These are phyloP conservation scores for Plusia festucae DNA, from an alignment of 2,888 invertebrate species.

Conservation along the genomic window DNA sequence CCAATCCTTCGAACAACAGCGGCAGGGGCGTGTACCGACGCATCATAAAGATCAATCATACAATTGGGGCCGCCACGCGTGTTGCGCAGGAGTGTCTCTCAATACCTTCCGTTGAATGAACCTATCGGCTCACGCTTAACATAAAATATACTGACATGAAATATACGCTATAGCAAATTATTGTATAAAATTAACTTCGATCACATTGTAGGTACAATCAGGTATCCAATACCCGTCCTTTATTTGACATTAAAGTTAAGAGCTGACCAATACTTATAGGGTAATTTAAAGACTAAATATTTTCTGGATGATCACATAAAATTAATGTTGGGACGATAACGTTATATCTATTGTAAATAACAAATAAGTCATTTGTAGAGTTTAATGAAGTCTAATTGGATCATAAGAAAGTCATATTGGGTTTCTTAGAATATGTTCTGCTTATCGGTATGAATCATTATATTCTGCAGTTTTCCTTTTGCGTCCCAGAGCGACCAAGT, in stretches of 20 bases:
- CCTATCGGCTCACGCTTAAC: constrained; percentile 45
- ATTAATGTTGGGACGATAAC: neutral
- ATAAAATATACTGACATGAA: constrained; percentile 15
- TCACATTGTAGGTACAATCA: too few relatives aligned
- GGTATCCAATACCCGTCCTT: too few relatives aligned
- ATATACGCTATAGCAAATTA: neutral
- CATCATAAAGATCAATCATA: constrained; percentile 87
- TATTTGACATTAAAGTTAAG: too few relatives aligned
- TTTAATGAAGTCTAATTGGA: neutral
- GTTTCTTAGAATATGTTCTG: constrained; percentile 40
- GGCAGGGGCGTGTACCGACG: constrained; percentile 72
- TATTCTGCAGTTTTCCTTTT: constrained; percentile 60
- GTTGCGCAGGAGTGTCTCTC: constrained; percentile 85
- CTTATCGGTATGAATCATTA: constrained; percentile 50
- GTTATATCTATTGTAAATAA: neutral
- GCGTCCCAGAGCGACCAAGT: constrained; percentile 54
- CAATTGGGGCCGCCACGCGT: constrained; percentile 87
- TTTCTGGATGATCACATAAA: neutral
- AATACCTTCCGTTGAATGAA: constrained; percentile 76
- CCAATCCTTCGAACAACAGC: constrained; percentile 64
- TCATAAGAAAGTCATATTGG: constrained; percentile 13
- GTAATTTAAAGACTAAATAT: too few relatives aligned
- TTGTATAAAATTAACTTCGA: too few relatives aligned
- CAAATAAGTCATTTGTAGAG: neutral
- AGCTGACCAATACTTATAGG: too few relatives aligned